A percentile compares a stretch with the other conserved stretches of the same genome.
Evolutionary conservation across 1,140 invertebrate genomes (phyloP).

Genomic region (Uloborus diversus): DNA sequence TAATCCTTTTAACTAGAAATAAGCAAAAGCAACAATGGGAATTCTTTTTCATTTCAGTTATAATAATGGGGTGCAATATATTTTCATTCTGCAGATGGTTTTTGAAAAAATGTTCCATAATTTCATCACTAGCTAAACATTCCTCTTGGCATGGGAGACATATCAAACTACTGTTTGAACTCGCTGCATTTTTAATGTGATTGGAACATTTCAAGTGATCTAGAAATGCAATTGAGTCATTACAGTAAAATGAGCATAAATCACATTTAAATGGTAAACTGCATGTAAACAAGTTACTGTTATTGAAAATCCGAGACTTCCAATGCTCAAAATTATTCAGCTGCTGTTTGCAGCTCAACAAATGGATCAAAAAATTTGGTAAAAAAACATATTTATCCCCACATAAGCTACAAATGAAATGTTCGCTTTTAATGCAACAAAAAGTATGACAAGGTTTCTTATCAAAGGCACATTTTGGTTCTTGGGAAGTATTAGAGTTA

Average conservation of each 20-base stretch:
- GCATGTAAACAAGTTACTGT: constrained; percentile 71
- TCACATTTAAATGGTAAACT: constrained; percentile 80
- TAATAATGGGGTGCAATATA: constrained; percentile 29
- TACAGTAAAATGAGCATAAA: constrained; percentile 84
- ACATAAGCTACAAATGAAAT: constrained; percentile 11
- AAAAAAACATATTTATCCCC: constrained; percentile 13
- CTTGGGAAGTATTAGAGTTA: background rate
- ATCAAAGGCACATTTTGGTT: background rate
- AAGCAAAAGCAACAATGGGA: constrained; percentile 36
- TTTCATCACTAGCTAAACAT: constrained; percentile 72
- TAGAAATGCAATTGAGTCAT: constrained; percentile 76
- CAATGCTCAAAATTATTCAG: constrained; percentile 69
- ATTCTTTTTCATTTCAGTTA: constrained; percentile 25
- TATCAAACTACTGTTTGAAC: constrained; percentile 72
- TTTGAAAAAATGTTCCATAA: constrained; percentile 74
- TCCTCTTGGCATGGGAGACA: constrained; percentile 81
- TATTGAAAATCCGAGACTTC: constrained; percentile 79
- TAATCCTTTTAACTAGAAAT: constrained; percentile 59
- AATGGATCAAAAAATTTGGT: constrained; percentile 16
- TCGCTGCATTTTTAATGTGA: constrained; percentile 69
- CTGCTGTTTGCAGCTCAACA: constrained; percentile 6
- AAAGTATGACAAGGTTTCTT: constrained; percentile 64
- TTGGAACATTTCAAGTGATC: constrained; percentile 76
- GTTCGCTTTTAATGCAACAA: constrained; percentile 3
- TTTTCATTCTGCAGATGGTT: background rate